Base-by-base conservation (phyloP, 2,888 invertebrate species). In the Tachystola acroxantha region DNA sequence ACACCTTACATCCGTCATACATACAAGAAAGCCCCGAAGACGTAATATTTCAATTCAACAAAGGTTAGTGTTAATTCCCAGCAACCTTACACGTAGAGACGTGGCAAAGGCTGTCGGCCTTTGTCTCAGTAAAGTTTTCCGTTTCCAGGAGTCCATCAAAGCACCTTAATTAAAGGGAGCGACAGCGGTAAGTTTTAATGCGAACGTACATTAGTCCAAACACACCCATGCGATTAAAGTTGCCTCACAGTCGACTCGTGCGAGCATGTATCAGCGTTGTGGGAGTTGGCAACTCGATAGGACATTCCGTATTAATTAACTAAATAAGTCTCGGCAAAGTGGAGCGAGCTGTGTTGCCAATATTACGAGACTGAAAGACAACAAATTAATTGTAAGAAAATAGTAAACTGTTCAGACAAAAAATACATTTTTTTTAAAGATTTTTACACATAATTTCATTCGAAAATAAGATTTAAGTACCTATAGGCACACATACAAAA, bases 261-360 rank as follows among this genome's bases (percentile, higher is more conserved):
- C 64, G 64, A 76, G 70, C 69, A 68, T 70, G 65, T 67, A 62
- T 34, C 69, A 52, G 72, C 65, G 76, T 77, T 73, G 74, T 57
- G 79, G 74, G 81, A 80, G 68, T 75, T 72, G 66, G 65, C 27
- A 66, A 80, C 69, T 80, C 73, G 75, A 76, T 77, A 81, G 82
- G 85, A 75, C 85, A 85, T 84, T 80, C 75, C 80, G 78, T 84
- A 85, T 84, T 85, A 86, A 86, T 85, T 85, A 85, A 82, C 81
- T 84, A 85, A 84, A 84, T 84, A 85, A 82, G 82, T 75, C 77
- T 73, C 29, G 68, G 66, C 69, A 78, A 76, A 80, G 80, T 73
- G 64, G 46, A 69, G 73, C 65, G 65, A 67, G 71, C n/a, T 4
- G 22, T 16, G 3, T 9, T 24, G n/a, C n/a, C n/a, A n/a, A n/a